Percentiles rank a stretch among this genome's conserved stretches.
These are phyloP conservation scores for Mus pahari DNA, from an alignment of 2,113 vertebrate genomes.

Conservation along the genomic window DNA sequence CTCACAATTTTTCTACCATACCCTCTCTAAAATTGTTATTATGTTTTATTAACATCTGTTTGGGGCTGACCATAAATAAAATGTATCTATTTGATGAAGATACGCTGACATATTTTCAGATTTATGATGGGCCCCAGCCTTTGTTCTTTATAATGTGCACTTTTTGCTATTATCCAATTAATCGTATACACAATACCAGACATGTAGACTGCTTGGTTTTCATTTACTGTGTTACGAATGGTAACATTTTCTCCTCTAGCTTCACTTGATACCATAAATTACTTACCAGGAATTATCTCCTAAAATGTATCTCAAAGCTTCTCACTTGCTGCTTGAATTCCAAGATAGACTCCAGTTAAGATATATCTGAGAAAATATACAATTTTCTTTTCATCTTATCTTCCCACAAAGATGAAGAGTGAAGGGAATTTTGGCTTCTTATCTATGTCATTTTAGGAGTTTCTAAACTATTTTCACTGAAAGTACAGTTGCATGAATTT, in stretches of 20 bases:
- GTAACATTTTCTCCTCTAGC: slow-evolving; percentile 74
- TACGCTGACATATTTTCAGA: slow-evolving; percentile 73
- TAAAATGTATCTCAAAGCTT: slow-evolving; percentile 82
- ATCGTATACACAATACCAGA: slow-evolving; percentile 78
- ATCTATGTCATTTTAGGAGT: slow-evolving; percentile 14
- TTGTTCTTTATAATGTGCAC: slow-evolving; percentile 83
- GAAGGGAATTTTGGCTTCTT: background rate
- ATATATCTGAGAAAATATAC: slow-evolving; percentile 49
- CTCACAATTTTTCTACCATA: background rate
- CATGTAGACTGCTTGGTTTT: slow-evolving; percentile 81
- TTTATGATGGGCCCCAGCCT: slow-evolving; percentile 82
- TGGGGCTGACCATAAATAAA: slow-evolving; percentile 81
- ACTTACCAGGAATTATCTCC: slow-evolving; percentile 85
- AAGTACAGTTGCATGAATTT: slow-evolving; percentile 44
- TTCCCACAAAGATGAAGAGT: background rate
- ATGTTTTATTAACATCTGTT: slow-evolving; percentile 71
- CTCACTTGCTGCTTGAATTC: slow-evolving; percentile 82
- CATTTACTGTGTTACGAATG: slow-evolving; percentile 84
- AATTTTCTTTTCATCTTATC: slow-evolving; percentile 52
- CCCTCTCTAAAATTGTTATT: background rate
- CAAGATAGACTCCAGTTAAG: slow-evolving; percentile 62
- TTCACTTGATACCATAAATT: slow-evolving; percentile 85
- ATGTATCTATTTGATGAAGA: slow-evolving; percentile 76
- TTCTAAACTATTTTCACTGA: background rate
- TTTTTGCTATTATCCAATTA: slow-evolving; percentile 83